A percentile compares a stretch with the other conserved stretches of the same genome.
phyloP scores from a whole-genome alignment of 2,888 invertebrate genomes.

The Balanococcus diminutus region DNA sequence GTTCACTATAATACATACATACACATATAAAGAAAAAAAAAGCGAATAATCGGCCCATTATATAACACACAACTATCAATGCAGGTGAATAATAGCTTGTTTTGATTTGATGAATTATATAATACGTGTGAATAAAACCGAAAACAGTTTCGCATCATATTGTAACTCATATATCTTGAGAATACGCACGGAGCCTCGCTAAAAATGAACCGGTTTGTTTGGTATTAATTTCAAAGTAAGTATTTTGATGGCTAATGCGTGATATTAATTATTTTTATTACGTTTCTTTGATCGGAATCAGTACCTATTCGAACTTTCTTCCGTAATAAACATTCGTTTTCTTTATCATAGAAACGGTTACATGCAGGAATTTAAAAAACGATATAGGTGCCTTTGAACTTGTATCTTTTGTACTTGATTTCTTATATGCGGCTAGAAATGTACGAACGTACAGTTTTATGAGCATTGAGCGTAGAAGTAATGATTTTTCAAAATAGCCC shows the following conservation, averaged over 20 bases:
- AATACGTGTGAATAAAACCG: constrained; percentile 10
- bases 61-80: not conserved
- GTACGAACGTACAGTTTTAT: too few species aligned
- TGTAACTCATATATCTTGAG: not conserved
- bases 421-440: not conserved
- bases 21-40: not conserved
- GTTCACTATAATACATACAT: too few species aligned
- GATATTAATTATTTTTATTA: constrained; percentile 34
- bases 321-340: not conserved
- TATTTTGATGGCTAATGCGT: constrained; percentile 35
- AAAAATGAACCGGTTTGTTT: constrained; percentile 40
- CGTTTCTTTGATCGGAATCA: not conserved
- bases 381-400: not conserved
- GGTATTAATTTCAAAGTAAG: constrained; percentile 13
- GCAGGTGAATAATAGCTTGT: constrained; percentile 32
- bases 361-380: not conserved
- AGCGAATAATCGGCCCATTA: not conserved
- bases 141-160: constrained; percentile 28
- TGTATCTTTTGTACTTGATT: not conserved
- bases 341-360: not conserved
- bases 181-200: constrained; percentile 1
- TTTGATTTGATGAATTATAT: constrained; percentile 14
- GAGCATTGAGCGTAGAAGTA: not conserved
- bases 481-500: not conserved
- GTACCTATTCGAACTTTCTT: not conserved